A percentile compares a stretch with the other conserved stretches of the same genome.
These are phyloP conservation scores for Peromyscus maniculatus DNA, from an alignment of 2,113 vertebrate species.

Conservation along the genomic window DNA sequence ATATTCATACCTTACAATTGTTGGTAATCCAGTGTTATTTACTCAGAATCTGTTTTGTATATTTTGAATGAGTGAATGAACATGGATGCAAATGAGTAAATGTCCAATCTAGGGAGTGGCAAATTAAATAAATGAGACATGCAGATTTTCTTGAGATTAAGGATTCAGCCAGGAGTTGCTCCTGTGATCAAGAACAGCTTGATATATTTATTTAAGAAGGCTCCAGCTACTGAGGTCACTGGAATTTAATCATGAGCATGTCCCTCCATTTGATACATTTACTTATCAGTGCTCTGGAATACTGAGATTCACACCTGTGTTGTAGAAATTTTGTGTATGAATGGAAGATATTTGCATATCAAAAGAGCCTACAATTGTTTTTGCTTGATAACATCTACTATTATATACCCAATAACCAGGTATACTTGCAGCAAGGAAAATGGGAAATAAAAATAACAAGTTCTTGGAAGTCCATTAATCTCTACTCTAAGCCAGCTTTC, in stretches of 20 bases:
- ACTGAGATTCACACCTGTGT: not conserved
- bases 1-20: not conserved
- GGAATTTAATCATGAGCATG: not conserved
- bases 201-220: not conserved
- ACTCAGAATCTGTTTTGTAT: not conserved
- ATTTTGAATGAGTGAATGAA: not conserved
- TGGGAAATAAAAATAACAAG: not conserved
- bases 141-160: not conserved
- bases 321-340: not conserved
- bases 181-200: not conserved
- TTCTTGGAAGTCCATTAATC: not conserved
- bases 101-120: not conserved
- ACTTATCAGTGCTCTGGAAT: not conserved
- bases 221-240: not conserved
- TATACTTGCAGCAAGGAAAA: not conserved
- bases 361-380: not conserved
- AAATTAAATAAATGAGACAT: not conserved
- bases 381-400: conserved; percentile 1
- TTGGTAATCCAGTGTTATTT: not conserved
- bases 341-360: not conserved
- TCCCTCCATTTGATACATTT: not conserved
- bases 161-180: not conserved
- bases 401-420: not conserved
- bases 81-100: not conserved
- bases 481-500: not conserved